Percentiles rank a stretch among this genome's conserved stretches.
phyloP scores from a whole-genome alignment of 2,888 invertebrate species.

The Drosophila mimica region DNA sequence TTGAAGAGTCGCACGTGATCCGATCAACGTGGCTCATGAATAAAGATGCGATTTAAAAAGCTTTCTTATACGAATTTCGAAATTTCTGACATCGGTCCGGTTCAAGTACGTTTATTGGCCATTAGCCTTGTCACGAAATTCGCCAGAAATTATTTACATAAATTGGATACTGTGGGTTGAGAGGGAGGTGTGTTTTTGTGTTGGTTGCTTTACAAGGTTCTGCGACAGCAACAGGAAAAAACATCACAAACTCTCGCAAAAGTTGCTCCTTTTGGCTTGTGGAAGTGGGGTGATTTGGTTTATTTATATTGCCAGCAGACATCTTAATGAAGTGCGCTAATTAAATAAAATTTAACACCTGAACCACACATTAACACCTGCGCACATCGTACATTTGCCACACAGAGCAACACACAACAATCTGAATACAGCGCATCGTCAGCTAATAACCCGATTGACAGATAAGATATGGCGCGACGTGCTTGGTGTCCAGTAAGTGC shows the following conservation, averaged over 20 bases:
- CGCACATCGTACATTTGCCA: conserved; percentile 19
- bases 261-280: background rate
- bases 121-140: conserved; percentile 54
- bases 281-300: conserved; percentile 30
- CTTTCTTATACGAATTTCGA: conserved; percentile 18
- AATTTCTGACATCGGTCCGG: conserved; percentile 46
- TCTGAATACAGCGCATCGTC: conserved; percentile 20
- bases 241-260: conserved; percentile 9
- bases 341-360: conserved; percentile 62
- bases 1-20: conserved; percentile 58
- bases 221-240: conserved; percentile 47
- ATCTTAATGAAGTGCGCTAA: conserved; percentile 70
- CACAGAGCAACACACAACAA: conserved; percentile 6
- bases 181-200: conserved; percentile 1
- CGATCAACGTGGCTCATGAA: conserved; percentile 44
- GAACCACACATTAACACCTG: conserved; percentile 6
- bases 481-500: conserved; percentile 36
- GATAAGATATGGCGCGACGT: conserved; percentile 73
- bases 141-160: conserved; percentile 43
- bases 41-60: conserved; percentile 14
- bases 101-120: conserved; percentile 75
- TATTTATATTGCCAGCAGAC: conserved; percentile 45
- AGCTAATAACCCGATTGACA: conserved; percentile 27
- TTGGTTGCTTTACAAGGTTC: conserved; percentile 29
- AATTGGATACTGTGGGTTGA: conserved; percentile 22